Evolutionary conservation across 2,113 vertebrate species (phyloP).

Genomic region (Corydoras maculifer): DNA sequence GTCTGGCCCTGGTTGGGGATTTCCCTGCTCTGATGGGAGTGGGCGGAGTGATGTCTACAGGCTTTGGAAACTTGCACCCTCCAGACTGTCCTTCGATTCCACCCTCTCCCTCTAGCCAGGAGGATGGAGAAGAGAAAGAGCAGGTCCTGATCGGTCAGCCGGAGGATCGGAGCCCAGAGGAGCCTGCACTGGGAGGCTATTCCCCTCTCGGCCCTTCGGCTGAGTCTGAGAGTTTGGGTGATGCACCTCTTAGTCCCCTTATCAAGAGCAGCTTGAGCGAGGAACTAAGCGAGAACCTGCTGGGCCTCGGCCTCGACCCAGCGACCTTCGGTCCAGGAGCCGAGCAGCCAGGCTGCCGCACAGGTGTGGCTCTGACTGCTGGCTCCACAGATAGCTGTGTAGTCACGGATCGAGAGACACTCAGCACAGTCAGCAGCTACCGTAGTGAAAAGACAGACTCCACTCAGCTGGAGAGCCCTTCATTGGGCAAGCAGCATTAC

Average conservation of each 20-base stretch:
- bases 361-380: conserved; percentile 65
- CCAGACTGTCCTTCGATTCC: conserved; percentile 62
- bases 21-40: conserved; percentile 58
- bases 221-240: conserved; percentile 70
- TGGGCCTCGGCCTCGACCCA: conserved; percentile 70
- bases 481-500: conserved; percentile 57
- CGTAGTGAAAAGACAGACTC: conserved; percentile 86
- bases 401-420: conserved; percentile 75
- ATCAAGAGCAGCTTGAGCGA: conserved; percentile 81
- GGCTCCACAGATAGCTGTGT: conserved; percentile 82
- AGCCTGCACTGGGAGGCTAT: conserved; percentile 52
- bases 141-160: conserved; percentile 40
- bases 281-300: conserved; percentile 78
- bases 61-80: conserved; percentile 51
- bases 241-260: conserved; percentile 79
- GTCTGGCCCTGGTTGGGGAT: conserved; percentile 57
- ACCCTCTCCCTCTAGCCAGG: conserved; percentile 70
- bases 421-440: conserved; percentile 80
- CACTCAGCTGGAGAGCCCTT: conserved; percentile 82
- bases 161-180: conserved; percentile 42
- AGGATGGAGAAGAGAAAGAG: conserved; percentile 68
- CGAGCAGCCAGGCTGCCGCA: conserved; percentile 58
- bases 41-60: conserved; percentile 47
- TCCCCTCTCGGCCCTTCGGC: conserved; percentile 61
- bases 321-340: conserved; percentile 62